Percentiles rank a stretch among this genome's conserved stretches.
Conservation (phyloP, 2,113 vertebrate genomes). For the Copsychus sechellarum region DNA sequence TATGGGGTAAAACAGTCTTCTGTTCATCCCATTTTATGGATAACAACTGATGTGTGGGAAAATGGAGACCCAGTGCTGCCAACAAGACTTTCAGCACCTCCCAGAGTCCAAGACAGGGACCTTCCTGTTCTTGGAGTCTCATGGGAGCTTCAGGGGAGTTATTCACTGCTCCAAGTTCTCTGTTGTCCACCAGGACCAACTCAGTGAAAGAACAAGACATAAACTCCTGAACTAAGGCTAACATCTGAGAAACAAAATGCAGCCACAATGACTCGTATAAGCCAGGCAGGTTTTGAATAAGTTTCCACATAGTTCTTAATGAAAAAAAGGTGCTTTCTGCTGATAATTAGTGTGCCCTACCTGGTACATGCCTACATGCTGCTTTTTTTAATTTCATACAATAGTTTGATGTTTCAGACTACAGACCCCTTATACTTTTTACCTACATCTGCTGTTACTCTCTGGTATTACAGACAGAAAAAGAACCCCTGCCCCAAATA, state of each 20-base stretch:
- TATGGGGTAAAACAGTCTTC: background rate
- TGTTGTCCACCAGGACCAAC: background rate
- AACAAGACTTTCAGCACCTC: background rate
- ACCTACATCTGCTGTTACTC: background rate
- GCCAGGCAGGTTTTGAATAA: background rate
- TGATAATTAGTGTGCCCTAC: rapidly evolving
- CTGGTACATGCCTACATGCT: background rate
- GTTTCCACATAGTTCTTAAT: background rate
- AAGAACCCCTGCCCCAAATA: background rate
- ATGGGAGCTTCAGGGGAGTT: background rate
- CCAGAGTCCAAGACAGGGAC: background rate
- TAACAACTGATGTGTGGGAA: background rate
- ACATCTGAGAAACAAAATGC: background rate
- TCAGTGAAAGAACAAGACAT: background rate
- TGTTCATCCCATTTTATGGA: background rate
- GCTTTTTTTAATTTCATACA: background rate
- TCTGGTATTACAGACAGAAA: background rate
- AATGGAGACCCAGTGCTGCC: background rate
- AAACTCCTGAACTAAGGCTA: background rate
- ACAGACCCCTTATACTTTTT: background rate
- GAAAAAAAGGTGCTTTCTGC: background rate
- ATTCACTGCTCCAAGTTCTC: background rate
- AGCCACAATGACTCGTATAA: background rate
- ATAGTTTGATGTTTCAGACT: background rate
- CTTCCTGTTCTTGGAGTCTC: background rate